phyloP scores from a whole-genome alignment of 64 coral and sea anemone genomes.

The Acropora tenuis region DNA sequence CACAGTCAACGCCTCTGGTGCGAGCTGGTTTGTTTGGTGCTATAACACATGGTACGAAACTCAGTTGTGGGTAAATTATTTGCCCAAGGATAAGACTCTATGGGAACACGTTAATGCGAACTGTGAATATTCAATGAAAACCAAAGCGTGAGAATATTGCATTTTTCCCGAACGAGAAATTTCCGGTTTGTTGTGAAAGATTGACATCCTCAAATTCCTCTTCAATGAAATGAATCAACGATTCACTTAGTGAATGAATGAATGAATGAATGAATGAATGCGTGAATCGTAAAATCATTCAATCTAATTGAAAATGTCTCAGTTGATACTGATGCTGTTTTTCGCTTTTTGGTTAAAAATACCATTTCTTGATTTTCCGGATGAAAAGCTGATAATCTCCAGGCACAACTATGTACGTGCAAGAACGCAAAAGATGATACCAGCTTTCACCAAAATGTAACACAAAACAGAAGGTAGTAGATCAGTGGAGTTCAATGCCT shows the following conservation, averaged over 20 bases:
- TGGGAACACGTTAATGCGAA: too few species aligned
- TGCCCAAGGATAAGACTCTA: too few species aligned
- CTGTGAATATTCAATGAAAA: too few species aligned
- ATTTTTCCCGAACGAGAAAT: neutral
- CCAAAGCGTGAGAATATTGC: neutral
- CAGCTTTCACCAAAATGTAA: neutral
- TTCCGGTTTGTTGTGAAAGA: constrained; percentile 1
- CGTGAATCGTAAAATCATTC: neutral
- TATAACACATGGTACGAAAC: too few species aligned
- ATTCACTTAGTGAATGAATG: neutral
- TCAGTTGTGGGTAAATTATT: neutral
- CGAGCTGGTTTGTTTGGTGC: too few species aligned
- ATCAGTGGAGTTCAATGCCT: neutral
- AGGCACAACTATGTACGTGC: constrained; percentile 18
- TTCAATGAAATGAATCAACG: constrained; percentile 15
- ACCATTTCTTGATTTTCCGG: neutral
- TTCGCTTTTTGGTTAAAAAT: neutral
- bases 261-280: constrained; percentile 2
- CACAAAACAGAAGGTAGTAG: neutral
- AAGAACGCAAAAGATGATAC: constrained; percentile 17
- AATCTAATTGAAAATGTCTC: neutral
- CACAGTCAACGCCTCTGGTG: too few species aligned
- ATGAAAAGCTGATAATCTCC: neutral
- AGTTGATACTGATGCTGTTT: neutral
- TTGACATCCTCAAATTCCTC: neutral